phyloP scores from a whole-genome alignment of 1,140 invertebrate species.

The Batillaria attramentaria region DNA sequence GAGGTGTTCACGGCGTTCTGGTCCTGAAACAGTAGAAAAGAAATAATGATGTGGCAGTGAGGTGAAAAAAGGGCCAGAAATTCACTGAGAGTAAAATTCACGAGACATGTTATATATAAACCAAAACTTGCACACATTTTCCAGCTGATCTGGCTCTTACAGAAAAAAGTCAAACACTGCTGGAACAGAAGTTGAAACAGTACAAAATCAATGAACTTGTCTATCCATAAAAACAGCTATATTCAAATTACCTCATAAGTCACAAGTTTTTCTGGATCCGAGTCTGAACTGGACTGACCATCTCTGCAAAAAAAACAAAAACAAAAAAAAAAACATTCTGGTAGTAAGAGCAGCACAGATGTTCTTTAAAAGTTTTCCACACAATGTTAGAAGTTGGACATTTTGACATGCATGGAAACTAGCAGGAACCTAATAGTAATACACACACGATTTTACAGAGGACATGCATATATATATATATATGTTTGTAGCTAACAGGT shows the following conservation, averaged over 20 bases:
- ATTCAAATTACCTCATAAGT: constrained; percentile 23
- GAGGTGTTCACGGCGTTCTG: constrained; percentile 60
- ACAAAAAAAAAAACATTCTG: constrained; percentile 3
- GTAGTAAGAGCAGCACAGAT: not conserved
- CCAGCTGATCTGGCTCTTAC: no score
- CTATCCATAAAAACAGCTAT: no score
- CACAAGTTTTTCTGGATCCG: constrained; percentile 15
- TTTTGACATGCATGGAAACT: not conserved
- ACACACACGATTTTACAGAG: not conserved
- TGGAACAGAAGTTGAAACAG: no score
- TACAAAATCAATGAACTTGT: no score
- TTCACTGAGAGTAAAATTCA: no score
- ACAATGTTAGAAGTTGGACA: not conserved
- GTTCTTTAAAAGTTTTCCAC: not conserved
- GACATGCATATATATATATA: not conserved
- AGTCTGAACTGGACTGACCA: constrained; percentile 3
- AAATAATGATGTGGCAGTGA: no score
- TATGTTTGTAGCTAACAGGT: not conserved
- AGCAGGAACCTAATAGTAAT: not conserved
- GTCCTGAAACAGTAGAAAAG: constrained; percentile 49
- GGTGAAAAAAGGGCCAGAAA: no score
- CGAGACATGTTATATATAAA: no score
- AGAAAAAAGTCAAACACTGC: no score
- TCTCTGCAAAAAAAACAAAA: constrained; percentile 8
- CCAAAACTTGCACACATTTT: no score